These are phyloP conservation scores for Scytalopus superciliaris DNA, from an alignment of 2,113 vertebrate genomes.

Conservation along the genomic window DNA sequence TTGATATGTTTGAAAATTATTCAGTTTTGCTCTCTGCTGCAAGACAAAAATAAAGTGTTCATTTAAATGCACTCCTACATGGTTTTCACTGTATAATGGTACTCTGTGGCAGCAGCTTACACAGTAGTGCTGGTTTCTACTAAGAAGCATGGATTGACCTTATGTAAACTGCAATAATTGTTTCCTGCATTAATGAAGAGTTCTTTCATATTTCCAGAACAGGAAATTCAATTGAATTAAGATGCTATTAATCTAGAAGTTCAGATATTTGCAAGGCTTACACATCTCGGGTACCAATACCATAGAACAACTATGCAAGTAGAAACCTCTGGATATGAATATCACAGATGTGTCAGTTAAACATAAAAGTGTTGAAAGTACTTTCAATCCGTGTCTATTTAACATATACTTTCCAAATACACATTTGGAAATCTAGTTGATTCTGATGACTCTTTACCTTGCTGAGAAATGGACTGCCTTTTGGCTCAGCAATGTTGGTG, in stretches of 20 bases:
- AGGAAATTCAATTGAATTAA: constrained; percentile 31
- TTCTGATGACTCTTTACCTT: neutral
- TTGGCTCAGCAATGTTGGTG: neutral
- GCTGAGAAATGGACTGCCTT: neutral
- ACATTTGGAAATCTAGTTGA: neutral
- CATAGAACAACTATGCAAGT: neutral
- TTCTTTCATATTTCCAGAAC: constrained; percentile 34
- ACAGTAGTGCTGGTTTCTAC: constrained; percentile 30
- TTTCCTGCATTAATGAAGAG: constrained; percentile 48
- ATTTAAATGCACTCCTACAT: constrained; percentile 12
- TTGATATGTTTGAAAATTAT: neutral
- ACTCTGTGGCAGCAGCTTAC: constrained; percentile 8
- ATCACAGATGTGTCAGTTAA: neutral
- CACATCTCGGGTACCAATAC: neutral
- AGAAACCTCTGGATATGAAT: neutral
- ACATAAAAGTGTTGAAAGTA: neutral
- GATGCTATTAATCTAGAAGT: constrained; percentile 37
- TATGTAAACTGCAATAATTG: constrained; percentile 45
- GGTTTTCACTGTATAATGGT: constrained; percentile 11
- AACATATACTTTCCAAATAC: neutral
- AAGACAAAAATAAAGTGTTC: neutral
- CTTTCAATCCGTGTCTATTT: neutral
- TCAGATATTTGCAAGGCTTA: neutral
- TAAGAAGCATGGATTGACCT: constrained; percentile 54
- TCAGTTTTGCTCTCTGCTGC: neutral